phyloP scores from a whole-genome alignment of 2,888 invertebrate genomes.

The Drosophila ochracea region DNA sequence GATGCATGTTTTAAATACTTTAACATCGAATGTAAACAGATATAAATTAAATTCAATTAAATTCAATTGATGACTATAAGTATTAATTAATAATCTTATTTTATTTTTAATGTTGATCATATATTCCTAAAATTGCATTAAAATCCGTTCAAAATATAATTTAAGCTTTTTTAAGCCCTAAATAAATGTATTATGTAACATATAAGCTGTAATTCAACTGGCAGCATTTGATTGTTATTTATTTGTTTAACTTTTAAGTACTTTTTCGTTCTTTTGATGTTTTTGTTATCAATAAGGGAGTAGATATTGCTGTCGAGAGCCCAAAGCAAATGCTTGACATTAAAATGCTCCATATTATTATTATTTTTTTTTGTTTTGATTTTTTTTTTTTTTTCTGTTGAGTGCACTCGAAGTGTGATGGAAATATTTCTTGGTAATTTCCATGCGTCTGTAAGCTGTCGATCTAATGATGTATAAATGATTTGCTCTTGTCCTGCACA shows the following conservation, averaged over 20 bases:
- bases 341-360: neutral
- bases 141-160: neutral
- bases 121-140: neutral
- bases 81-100: neutral
- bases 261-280: neutral
- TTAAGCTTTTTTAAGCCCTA: neutral
- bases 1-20: neutral
- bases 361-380: slow-evolving; percentile 9
- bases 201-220: neutral
- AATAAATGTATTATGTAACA: neutral
- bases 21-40: neutral
- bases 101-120: neutral
- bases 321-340: slow-evolving; percentile 19
- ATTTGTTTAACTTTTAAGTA: neutral
- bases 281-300: slow-evolving; percentile 22
- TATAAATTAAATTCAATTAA: neutral
- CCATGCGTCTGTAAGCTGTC: slow-evolving; percentile 45
- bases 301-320: neutral
- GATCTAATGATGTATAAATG: slow-evolving; percentile 70
- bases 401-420: slow-evolving; percentile 11
- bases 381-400: slow-evolving; percentile 4
- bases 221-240: neutral
- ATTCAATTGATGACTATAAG: neutral
- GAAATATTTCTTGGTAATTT: slow-evolving; percentile 35
- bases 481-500: slow-evolving; percentile 22